These are phyloP conservation scores for Diorhabda elongata DNA, from an alignment of 1,140 invertebrate species.

Conservation along the genomic window DNA sequence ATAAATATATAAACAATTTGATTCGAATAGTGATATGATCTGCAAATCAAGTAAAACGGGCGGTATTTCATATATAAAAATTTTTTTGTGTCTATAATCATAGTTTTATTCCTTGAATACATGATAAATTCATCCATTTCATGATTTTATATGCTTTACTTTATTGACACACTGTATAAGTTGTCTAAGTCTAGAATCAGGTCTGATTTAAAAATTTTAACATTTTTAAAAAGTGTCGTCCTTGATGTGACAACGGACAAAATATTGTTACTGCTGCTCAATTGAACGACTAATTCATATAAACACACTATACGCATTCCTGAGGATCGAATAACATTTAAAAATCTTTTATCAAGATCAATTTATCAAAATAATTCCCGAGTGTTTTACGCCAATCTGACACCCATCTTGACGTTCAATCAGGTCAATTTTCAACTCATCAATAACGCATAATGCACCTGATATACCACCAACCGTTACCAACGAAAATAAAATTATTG, in stretches of 20 bases:
- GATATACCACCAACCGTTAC: not conserved
- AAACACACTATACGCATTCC: not conserved
- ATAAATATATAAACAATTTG: too few relatives aligned
- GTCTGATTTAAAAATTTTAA: too few relatives aligned
- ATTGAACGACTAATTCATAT: not conserved
- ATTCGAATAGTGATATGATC: too few relatives aligned
- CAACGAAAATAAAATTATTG: not conserved
- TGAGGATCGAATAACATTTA: not conserved
- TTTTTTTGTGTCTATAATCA: too few relatives aligned
- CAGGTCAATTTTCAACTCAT: not conserved
- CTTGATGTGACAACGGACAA: not conserved
- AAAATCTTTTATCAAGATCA: not conserved
- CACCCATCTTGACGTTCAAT: slow-evolving; percentile 1
- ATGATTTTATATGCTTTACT: too few relatives aligned
- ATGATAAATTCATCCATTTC: too few relatives aligned
- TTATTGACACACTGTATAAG: too few relatives aligned
- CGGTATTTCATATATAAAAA: too few relatives aligned
- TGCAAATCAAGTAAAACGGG: too few relatives aligned
- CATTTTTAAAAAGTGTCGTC: too few relatives aligned
- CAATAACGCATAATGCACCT: slow-evolving; percentile 2
- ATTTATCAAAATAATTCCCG: not conserved
- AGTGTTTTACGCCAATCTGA: not conserved
- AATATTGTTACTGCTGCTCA: not conserved
- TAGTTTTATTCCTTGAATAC: too few relatives aligned
- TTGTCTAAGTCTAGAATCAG: too few relatives aligned